These are phyloP conservation scores for Torymus aiolomorphi DNA, from an alignment of 2,888 invertebrate species.

Conservation along the genomic window DNA sequence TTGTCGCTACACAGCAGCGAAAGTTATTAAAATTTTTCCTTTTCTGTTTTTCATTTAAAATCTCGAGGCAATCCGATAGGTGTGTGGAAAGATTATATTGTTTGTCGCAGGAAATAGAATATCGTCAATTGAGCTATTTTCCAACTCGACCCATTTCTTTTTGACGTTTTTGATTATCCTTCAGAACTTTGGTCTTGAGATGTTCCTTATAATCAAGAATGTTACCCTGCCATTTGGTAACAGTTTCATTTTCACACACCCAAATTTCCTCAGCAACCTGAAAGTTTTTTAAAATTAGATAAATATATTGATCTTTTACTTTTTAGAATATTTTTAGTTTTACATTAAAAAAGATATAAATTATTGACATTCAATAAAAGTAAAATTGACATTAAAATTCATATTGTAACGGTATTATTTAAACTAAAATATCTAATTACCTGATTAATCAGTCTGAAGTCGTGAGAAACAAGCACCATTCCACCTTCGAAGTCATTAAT, in stretches of 20 bases:
- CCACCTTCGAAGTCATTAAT: constrained; percentile 99
- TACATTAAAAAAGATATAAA: too few relatives aligned
- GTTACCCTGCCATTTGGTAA: constrained; percentile 97
- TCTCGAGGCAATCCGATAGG: constrained; percentile 49
- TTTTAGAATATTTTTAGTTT: too few relatives aligned
- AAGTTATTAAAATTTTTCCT: constrained; percentile 58
- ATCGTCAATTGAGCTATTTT: constrained; percentile 51
- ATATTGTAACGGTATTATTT: not conserved
- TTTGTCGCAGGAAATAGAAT: constrained; percentile 45
- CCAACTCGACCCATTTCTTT: constrained; percentile 69
- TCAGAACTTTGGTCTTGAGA: constrained; percentile 90
- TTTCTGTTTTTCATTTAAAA: constrained; percentile 49
- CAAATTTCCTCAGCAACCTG: constrained; percentile 99
- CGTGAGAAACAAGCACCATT: constrained; percentile 99
- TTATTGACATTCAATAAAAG: too few relatives aligned
- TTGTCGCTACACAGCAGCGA: constrained; percentile 71
- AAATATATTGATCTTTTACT: too few relatives aligned
- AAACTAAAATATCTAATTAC: constrained; percentile 76
- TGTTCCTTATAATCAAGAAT: constrained; percentile 98
- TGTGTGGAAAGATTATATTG: constrained; percentile 43
- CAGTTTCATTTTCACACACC: constrained; percentile 97
- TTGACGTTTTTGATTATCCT: constrained; percentile 78
- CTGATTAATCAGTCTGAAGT: constrained; percentile 99
- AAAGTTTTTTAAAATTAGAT: not conserved
- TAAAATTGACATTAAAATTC: too few relatives aligned